phyloP scores from a whole-genome alignment of 2,113 vertebrate species.

The Pteruthius melanotis region DNA sequence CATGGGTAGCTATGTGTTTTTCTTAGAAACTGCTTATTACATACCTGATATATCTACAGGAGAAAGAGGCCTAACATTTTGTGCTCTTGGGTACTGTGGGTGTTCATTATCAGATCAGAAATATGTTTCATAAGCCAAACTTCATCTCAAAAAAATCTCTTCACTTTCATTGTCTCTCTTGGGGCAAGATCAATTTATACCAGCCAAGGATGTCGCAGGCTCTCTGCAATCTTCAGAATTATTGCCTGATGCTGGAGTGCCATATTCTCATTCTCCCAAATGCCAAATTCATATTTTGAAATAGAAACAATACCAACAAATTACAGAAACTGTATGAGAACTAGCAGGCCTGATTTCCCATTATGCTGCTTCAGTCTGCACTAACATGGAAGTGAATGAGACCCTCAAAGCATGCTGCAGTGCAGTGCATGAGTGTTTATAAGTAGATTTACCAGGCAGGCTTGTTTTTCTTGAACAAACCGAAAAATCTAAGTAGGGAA shows the following conservation, averaged over 20 bases:
- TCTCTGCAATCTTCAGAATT: neutral
- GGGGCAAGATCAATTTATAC: neutral
- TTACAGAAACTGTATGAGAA: neutral
- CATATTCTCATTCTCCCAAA: neutral
- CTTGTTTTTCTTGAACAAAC: neutral
- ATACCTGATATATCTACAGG: neutral
- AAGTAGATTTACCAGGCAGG: neutral
- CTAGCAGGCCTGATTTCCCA: neutral
- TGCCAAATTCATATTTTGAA: neutral
- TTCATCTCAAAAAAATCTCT: neutral
- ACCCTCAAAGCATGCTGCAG: neutral
- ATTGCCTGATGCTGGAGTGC: neutral
- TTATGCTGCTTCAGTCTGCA: neutral
- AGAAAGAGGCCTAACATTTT: neutral
- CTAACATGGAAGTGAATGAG: neutral
- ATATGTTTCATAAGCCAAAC: neutral
- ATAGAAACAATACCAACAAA: neutral
- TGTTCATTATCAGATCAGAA: constrained; percentile 1
- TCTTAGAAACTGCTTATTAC: neutral
- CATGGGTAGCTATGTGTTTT: neutral
- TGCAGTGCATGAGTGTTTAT: neutral
- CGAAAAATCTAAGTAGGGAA: neutral
- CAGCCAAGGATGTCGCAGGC: neutral
- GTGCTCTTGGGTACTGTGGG: neutral
- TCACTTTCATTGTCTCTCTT: neutral